phyloP scores from a whole-genome alignment of 1,140 invertebrate genomes.

The Drosophila leontia region DNA sequence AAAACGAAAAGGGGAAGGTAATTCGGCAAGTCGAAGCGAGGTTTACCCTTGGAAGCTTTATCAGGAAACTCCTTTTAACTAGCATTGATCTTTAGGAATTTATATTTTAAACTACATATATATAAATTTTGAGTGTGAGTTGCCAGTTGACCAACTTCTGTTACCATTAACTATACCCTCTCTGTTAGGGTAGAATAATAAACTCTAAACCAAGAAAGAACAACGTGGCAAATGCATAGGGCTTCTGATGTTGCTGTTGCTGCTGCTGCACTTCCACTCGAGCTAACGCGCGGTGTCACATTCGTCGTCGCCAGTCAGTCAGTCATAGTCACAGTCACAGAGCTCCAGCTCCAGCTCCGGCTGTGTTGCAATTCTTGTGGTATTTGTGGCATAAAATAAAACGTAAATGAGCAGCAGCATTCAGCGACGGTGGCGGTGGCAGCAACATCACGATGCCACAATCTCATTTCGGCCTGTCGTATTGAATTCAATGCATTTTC shows the following conservation, averaged over 20 bases:
- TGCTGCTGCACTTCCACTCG: constrained; percentile 69
- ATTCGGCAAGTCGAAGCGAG: not conserved
- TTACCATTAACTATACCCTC: not conserved
- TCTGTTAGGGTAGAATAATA: constrained; percentile 9
- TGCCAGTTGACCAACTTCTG: not conserved
- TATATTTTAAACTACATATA: too few relatives aligned
- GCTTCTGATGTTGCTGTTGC: constrained; percentile 58
- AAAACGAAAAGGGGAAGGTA: constrained; percentile 8
- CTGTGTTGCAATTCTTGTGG: constrained; percentile 74
- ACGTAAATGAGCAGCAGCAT: constrained; percentile 69
- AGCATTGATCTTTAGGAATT: not conserved
- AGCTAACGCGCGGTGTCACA: constrained; percentile 66
- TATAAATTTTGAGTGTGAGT: too few relatives aligned
- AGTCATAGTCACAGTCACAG: constrained; percentile 47
- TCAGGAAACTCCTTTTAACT: not conserved
- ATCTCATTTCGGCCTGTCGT: constrained; percentile 59
- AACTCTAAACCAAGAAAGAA: constrained; percentile 45
- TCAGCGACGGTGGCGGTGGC: constrained; percentile 13
- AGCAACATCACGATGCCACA: constrained; percentile 47
- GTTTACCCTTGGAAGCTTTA: not conserved
- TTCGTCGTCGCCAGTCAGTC: constrained; percentile 54
- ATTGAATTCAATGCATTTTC: constrained; percentile 76
- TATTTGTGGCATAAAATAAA: constrained; percentile 82
- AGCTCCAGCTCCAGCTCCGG: constrained; percentile 25
- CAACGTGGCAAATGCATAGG: constrained; percentile 51